phyloP scores from a whole-genome alignment of 1,140 invertebrate species.

The Streblospio benedicti region DNA sequence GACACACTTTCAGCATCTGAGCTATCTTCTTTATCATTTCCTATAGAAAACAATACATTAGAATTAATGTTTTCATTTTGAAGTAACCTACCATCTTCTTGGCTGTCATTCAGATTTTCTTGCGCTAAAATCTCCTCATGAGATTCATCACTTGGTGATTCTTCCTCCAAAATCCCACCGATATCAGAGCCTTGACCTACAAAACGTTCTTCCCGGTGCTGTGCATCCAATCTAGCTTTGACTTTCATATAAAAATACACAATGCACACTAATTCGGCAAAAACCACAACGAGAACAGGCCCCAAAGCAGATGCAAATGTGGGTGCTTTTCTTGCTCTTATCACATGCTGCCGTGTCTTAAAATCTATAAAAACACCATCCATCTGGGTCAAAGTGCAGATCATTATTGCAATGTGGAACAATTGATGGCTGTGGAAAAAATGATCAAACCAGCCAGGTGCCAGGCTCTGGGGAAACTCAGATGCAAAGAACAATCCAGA shows the following conservation, averaged over 20 bases:
- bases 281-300: conserved; percentile 3
- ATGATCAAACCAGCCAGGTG: conserved; percentile 41
- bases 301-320: conserved; percentile 11
- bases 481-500: conserved; percentile 42
- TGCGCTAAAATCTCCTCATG: too few relatives aligned
- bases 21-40: too few relatives aligned
- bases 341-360: background rate
- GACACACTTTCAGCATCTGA: too few relatives aligned
- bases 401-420: conserved; percentile 40
- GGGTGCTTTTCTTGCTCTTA: conserved; percentile 5
- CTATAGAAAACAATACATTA: too few relatives aligned
- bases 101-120: too few relatives aligned
- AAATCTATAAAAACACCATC: conserved; percentile 16
- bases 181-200: too few relatives aligned
- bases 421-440: conserved; percentile 44
- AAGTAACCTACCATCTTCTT: too few relatives aligned
- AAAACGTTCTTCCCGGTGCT: too few relatives aligned
- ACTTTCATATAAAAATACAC: conserved; percentile 1
- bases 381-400: conserved; percentile 11
- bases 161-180: too few relatives aligned
- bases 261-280: background rate
- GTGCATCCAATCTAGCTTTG: background rate
- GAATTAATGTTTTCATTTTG: too few relatives aligned
- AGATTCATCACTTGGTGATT: too few relatives aligned
- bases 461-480: conserved; percentile 41